These are phyloP conservation scores for Macrochelys suwanniensis DNA, from an alignment of 2,797 vertebrate genomes.

Conservation along the genomic window DNA sequence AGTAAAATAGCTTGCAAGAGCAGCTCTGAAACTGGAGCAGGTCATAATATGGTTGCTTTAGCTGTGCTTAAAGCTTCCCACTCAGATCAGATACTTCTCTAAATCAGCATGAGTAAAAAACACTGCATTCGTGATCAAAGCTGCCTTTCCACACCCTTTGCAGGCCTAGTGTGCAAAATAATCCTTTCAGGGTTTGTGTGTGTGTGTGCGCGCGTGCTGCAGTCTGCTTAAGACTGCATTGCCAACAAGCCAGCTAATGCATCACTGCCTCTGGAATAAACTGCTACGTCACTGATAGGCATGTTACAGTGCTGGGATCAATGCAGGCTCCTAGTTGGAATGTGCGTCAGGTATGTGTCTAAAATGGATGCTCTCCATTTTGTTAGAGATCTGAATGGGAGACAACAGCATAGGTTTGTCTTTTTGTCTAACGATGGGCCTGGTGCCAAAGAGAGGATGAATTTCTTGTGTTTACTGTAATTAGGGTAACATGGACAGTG, in stretches of 20 bases:
- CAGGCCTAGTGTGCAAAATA: not conserved
- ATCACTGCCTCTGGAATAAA: conserved; percentile 36
- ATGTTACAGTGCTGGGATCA: conserved; percentile 76
- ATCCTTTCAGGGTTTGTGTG: not conserved
- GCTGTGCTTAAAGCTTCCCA: not conserved
- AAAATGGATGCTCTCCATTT: not conserved
- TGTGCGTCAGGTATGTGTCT: conserved; percentile 77
- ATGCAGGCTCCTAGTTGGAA: conserved; percentile 69
- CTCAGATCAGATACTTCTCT: rapidly evolving
- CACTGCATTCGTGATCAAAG: not conserved
- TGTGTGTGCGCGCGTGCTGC: conserved; percentile 23
- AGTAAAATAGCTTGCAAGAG: not conserved
- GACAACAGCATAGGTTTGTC: not conserved
- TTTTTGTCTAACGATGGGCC: conserved; percentile 39
- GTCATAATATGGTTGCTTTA: not conserved
- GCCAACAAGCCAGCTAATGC: conserved; percentile 53
- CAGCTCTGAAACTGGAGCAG: not conserved
- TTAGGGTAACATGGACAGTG: not conserved
- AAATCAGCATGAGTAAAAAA: rapidly evolving
- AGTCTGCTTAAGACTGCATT: conserved; percentile 54
- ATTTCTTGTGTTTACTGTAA: rapidly evolving
- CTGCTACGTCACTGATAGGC: conserved; percentile 46
- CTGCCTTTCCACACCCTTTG: conserved; percentile 14
- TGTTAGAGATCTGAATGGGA: not conserved
- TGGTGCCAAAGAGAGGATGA: not conserved